Evolutionary conservation across 2,888 invertebrate genomes (phyloP), one percentile per base, ranked within the genome.

Genomic region (Andrena dorsata): DNA sequence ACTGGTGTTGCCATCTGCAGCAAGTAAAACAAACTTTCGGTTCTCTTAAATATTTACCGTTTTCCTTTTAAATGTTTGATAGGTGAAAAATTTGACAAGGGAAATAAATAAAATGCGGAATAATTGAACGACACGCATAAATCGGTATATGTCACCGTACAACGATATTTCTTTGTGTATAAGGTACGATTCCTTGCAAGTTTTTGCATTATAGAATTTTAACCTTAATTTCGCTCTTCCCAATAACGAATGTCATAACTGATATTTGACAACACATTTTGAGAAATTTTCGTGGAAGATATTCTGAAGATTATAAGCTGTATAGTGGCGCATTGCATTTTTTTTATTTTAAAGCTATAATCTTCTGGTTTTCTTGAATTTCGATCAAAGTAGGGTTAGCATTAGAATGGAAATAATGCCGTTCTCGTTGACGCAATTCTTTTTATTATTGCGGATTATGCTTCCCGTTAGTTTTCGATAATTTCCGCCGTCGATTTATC

Each of bases 31-130:
- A 61, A 13, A 79, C 68, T 82, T 73, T 58, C 10, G 60, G 35
- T 73, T 26, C 53, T 61, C 71, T 85, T 69, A 71, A 79, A 81
- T 82, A 82, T 82, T 85, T 85, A 82, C 77, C 63, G 69, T 85
- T 82, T 51, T 71, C 7, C 56, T 76, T 85, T 82, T 68, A 80
- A 80, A 84, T 81, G 75, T 64, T 74, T 68, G 20, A 23, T 75
- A 68, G 30, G 41, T 10, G 51, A 28, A 72, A 60, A 41, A 23
- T 53, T 68, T 79, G 49, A 82, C 35, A 76, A 73, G 66, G 28
- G 32, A 66, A 51, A 23, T 70, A 69, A 77, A 47, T 8, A 32
- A 65, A 68, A 76, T 76, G 70, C n/a, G 66, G 51, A 51, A 47
- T 61, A 16, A 28, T 2, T 85, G 56, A 76, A 51, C 35, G 56